Evolutionary conservation across 2,113 vertebrate genomes (phyloP), one percentile per base, ranked within the genome.

Genomic region (Sapajus apella): DNA sequence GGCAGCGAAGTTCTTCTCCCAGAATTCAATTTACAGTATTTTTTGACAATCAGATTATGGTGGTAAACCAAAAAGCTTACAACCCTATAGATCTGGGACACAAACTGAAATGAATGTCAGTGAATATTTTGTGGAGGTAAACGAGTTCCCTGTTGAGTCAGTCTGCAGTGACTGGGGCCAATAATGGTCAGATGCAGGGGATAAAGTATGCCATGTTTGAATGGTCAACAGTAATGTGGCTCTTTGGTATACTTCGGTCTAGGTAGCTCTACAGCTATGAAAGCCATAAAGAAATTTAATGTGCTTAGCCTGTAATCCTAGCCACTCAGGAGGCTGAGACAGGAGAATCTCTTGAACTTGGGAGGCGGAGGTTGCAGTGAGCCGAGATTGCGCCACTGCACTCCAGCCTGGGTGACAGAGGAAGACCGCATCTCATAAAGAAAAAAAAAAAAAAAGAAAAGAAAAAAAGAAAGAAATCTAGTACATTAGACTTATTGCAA

Each of bases 121-220:
- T 21, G 21, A 17, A 16, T 68, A 32, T 76, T 88, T 37, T 68
- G 32, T 76, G 55, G 37, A 81, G 12, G 32, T 47, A 64, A 6
- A 83, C 55, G 37, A 66, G 27, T 81, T 92, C 23, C 52, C 55
- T 73, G 10, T 50, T 90, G 20, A 50, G 12, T 83, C n/a, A 43
- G 40, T 77, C 18, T 77, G 13, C n/a, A 66, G 27, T 83, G 58
- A 94, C 25, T 61, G 20, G 7, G n/a, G 27, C 27, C 21, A 86
- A 47, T 68, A 30, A 79, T 70, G 2, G 21, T 43, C 45, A 94
- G 86, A 82, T 43, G 35, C 4, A 82, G 23, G 21, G n/a, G 45
- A 76, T 93, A 72, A 94, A 81, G 17, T 82, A 66, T 73, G 23
- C 21, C 56, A 88, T 87, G 18, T 92, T 92, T 88, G 77, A 50